Conservation (phyloP, 2,797 vertebrate species). For the Tauraco hartlaubi region DNA sequence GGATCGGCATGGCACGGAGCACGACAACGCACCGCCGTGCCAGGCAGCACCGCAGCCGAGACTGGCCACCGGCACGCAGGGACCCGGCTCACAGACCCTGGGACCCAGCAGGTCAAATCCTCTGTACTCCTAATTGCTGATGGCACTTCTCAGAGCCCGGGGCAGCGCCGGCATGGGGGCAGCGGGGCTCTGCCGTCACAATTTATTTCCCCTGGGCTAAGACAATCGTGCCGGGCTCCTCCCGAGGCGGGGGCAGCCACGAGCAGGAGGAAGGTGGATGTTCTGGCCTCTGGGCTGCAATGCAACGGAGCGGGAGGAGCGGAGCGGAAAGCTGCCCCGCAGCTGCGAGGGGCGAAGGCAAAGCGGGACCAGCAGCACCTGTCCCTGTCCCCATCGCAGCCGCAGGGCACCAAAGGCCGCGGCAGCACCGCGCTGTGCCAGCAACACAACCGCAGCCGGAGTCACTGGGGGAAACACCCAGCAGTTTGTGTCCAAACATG, state of each 20-base stretch:
- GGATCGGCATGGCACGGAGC: accelerated
- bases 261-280: not conserved
- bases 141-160: not conserved
- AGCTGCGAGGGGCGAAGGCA: not conserved
- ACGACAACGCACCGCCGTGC: accelerated
- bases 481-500: accelerated
- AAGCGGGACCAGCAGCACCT: not conserved
- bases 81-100: not conserved
- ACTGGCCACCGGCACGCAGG: accelerated
- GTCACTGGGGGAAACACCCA: not conserved
- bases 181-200: not conserved
- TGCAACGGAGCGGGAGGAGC: accelerated
- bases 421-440: not conserved
- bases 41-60: accelerated
- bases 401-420: not conserved
- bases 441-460: not conserved
- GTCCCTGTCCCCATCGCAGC: accelerated
- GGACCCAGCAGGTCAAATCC: not conserved
- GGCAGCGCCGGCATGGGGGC: accelerated
- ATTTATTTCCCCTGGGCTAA: no score
- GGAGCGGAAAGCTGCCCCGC: accelerated
- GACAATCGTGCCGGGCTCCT: not conserved
- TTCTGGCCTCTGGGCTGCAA: not conserved
- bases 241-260: accelerated
- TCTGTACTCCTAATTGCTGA: not conserved